phyloP scores from a whole-genome alignment of 2,797 vertebrate genomes.

The Sebastes diploproa region DNA sequence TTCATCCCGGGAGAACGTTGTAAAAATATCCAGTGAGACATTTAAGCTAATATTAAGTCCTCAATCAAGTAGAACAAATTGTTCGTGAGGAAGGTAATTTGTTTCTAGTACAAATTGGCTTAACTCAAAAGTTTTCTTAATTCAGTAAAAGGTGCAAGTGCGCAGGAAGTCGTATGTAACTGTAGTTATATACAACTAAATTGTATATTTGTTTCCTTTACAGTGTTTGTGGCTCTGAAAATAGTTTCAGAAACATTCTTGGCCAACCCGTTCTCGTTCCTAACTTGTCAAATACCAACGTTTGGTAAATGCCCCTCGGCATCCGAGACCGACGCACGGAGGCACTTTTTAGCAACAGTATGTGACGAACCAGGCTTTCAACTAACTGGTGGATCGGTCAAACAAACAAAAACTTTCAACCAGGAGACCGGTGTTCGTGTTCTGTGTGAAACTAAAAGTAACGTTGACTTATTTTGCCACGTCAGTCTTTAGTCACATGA shows the following conservation, averaged over 20 bases:
- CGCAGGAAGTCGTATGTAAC: background rate
- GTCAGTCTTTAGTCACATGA: too few relatives aligned
- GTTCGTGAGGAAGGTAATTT: background rate
- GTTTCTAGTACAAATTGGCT: background rate
- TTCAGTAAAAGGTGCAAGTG: background rate
- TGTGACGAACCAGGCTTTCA: too few relatives aligned
- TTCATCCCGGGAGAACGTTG: slow-evolving; percentile 44
- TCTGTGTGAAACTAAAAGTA: too few relatives aligned
- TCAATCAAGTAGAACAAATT: background rate
- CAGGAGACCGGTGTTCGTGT: too few relatives aligned
- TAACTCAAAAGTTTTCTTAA: background rate
- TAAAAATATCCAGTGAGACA: slow-evolving; percentile 61
- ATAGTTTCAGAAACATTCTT: background rate
- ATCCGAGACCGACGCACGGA: too few relatives aligned
- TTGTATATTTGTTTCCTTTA: background rate
- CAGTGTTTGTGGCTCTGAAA: background rate
- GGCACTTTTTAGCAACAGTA: too few relatives aligned
- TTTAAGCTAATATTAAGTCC: slow-evolving; percentile 25
- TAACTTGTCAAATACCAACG: too few relatives aligned
- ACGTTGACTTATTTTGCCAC: too few relatives aligned
- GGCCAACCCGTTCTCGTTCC: fast-evolving
- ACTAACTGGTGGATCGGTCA: too few relatives aligned
- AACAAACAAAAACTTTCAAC: too few relatives aligned
- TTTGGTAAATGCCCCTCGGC: too few relatives aligned
- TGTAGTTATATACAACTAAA: background rate